Conservation (phyloP, 2,888 invertebrate species). For the Anodontia alba region DNA sequence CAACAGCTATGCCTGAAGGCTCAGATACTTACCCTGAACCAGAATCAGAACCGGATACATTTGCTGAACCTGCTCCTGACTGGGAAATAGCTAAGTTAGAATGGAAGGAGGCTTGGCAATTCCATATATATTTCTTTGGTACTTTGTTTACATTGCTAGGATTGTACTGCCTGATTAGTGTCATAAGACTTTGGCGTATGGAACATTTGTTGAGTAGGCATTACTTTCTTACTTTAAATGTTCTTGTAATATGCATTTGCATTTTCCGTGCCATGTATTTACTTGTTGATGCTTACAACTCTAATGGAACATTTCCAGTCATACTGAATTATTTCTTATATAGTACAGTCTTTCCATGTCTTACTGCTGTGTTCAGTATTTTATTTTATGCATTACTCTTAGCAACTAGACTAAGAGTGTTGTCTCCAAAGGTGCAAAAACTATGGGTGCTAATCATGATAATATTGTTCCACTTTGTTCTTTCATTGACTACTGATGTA, state of each 20-base stretch:
- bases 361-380: slow-evolving; percentile 95
- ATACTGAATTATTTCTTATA: slow-evolving; percentile 92
- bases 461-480: slow-evolving; percentile 91
- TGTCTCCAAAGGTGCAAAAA: slow-evolving; percentile 88
- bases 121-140: slow-evolving; percentile 95
- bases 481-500: slow-evolving; percentile 93
- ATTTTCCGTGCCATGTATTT: slow-evolving; percentile 92
- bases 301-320: slow-evolving; percentile 91
- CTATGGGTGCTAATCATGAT: slow-evolving; percentile 92
- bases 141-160: slow-evolving; percentile 93
- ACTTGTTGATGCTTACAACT: slow-evolving; percentile 96
- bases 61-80: slow-evolving; percentile 81
- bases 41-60: slow-evolving; percentile 55
- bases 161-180: slow-evolving; percentile 93
- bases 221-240: slow-evolving; percentile 94
- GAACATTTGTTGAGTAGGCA: slow-evolving; percentile 94
- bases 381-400: slow-evolving; percentile 93
- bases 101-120: slow-evolving; percentile 93
- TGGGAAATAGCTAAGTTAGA: slow-evolving; percentile 77
- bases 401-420: slow-evolving; percentile 88
- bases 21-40: slow-evolving; percentile 32
- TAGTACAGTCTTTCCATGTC: slow-evolving; percentile 93
- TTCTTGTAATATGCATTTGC: slow-evolving; percentile 93
- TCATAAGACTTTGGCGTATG: slow-evolving; percentile 93
- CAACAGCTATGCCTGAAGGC: slow-evolving; percentile 30